Base-by-base conservation (phyloP, 2,797 vertebrate species). In the Protosalanx chinensis region DNA sequence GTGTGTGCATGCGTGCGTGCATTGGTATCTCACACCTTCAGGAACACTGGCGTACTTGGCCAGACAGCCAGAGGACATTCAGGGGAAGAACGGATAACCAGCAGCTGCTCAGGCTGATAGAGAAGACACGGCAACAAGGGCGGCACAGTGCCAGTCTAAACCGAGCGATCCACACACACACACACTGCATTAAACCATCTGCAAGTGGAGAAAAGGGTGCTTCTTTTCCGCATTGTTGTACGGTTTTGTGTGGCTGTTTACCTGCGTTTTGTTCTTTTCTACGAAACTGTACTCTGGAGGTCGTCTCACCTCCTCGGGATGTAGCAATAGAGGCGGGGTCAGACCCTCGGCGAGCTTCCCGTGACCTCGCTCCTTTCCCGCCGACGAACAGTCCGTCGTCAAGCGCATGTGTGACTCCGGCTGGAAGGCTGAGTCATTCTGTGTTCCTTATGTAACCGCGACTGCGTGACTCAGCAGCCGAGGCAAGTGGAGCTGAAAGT, bases 361-460 rank as follows among this genome's bases (percentile, higher is more conserved):
- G n/a, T 20, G 61, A 64, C 66, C 74, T 72, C 66, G 71, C 64
- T 8, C 75, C 79, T 79, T 75, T 79, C 71, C 71, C 78, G 84
- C 83, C 83, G 49, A 51, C 10, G n/a, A 4, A 27, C 16, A 13
- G 60, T 5, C 60, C n/a, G 61, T 18, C 56, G 10, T 23, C 20
- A 37, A 27, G 5, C 13, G 20, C 12, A 29, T 27, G 13, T 53
- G 49, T 13, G 2, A 32, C 64, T 5, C 41, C 27, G 49, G 49
- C 12, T 27, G 49, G 15, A 10, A 68, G 66, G 46, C 23, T 49
- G 71, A 56, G 49, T 35, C 51, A 67, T n/a, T 7, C 16, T 30
- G 58, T 10, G 5, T 18, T 56, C 23, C 37, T 64, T 64, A 64
- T 57, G 66, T 57, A 58, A 56, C 51, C 16, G 1, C 2, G 20